Evolutionary conservation across 2,888 invertebrate genomes (phyloP), one percentile per base, ranked within the genome.

Genomic region (Oscheius sp.): DNA sequence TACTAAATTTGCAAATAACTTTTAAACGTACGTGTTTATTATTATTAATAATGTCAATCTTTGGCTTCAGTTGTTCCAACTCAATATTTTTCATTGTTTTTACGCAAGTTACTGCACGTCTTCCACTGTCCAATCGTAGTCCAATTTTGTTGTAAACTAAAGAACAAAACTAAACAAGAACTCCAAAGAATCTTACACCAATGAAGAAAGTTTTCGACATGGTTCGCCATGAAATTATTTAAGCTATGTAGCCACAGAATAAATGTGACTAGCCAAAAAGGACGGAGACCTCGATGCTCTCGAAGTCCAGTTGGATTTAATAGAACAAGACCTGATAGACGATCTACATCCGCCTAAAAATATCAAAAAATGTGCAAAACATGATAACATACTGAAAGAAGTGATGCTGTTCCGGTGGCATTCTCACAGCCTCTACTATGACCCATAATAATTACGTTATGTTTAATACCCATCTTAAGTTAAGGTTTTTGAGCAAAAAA

Each of bases 391-490:
- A 66, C 66, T 25, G 66, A 53, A 45, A 57, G 37, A 27, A 66
- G 3, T 1, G 55, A 34, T n/a, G 66, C 66, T 4, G 55, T 31
- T 55, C 66, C 66, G 5, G 66, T 66, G 0, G 78, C 78, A 65
- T 78, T 78, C 39, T 78, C 78, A 48, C 72, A 72, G 15, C 78
- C 78, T 46, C 78, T 46, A 68, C 72, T 72, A 42, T 78, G 75
- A 1, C 75, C 78, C 63, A 76, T 70, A 37, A 67, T 70, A 2
- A 75, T 52, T 2, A 75, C 42, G 50, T 74, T 34, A 20, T 68
- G 25, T 27, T 68, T 48, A 17, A 61, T 15, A 1, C 66, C 66
- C n/a, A 66, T 57, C 66, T 66, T 27, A 61, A 61, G n/a, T 25
- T 15, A 25, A 61, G 8, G 27, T 6, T 10, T n/a, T 25, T 8